Conservation (phyloP, 2,888 invertebrate species). For the Tiphia femorata region DNA sequence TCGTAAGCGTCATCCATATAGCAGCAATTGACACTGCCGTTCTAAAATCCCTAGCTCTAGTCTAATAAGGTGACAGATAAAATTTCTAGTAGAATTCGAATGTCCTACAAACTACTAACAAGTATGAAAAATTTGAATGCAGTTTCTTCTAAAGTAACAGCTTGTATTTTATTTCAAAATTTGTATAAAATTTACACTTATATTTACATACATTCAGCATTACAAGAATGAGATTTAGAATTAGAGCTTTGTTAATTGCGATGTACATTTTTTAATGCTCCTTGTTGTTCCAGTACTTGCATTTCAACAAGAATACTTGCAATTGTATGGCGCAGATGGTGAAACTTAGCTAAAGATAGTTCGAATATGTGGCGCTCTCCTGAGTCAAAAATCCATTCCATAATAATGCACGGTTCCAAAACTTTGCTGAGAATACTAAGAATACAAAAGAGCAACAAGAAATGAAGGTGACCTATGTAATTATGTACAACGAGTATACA, state of each 20-base stretch:
- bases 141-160: not conserved
- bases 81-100: too few relatives aligned
- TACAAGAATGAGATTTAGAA: not conserved
- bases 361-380: conserved; percentile 70
- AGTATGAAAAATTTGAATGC: not conserved
- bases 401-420: conserved; percentile 70
- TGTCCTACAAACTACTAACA: too few relatives aligned
- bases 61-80: too few relatives aligned
- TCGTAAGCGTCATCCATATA: too few relatives aligned
- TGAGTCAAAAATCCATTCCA: conserved; percentile 70
- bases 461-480: conserved; percentile 3
- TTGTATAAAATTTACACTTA: not conserved
- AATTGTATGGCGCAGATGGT: conserved; percentile 70
- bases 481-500: not conserved
- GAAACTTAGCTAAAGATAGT: conserved; percentile 71
- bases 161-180: not conserved
- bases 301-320: conserved; percentile 71
- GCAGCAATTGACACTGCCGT: too few relatives aligned
- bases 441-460: conserved; percentile 16
- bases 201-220: not conserved
- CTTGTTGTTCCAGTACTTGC: conserved; percentile 69
- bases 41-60: too few relatives aligned
- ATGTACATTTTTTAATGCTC: conserved; percentile 64
- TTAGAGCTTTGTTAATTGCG: conserved; percentile 21
- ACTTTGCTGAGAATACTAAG: conserved; percentile 66